Evolutionary conservation across 2,888 invertebrate species (phyloP).

Genomic region (Protophormia terraenovae): DNA sequence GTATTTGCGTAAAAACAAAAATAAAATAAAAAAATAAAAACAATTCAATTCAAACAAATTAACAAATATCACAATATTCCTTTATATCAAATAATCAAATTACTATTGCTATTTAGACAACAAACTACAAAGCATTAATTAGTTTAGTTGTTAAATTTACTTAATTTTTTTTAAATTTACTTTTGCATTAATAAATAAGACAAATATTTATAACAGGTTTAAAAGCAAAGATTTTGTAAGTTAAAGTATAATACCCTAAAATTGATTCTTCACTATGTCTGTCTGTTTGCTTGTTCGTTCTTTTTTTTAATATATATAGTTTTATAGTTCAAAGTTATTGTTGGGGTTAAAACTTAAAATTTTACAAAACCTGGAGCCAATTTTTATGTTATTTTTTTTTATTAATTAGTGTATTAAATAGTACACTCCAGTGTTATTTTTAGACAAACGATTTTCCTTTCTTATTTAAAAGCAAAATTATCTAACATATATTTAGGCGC

Average conservation of each 20-base stretch:
- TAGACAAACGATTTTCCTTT: not conserved
- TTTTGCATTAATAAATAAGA: not conserved
- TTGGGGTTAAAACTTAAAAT: not conserved
- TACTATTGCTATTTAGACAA: constrained; percentile 56
- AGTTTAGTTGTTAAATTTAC: constrained; percentile 42
- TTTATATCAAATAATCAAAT: constrained; percentile 55
- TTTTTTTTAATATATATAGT: too few species aligned
- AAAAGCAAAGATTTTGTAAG: not conserved
- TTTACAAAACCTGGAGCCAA: not conserved
- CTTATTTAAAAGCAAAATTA: not conserved
- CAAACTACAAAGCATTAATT: constrained; percentile 58
- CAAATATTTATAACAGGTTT: constrained; percentile 52
- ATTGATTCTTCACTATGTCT: not conserved
- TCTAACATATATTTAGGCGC: not conserved
- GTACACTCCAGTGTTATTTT: too few species aligned
- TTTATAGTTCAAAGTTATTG: too few species aligned
- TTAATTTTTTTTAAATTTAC: constrained; percentile 26
- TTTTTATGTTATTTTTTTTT: not conserved
- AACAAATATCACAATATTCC: constrained; percentile 63
- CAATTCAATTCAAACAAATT: constrained; percentile 48
- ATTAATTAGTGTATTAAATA: not conserved
- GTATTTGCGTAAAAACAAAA: constrained; percentile 73
- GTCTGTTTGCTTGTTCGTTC: not conserved
- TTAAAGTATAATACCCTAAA: not conserved
- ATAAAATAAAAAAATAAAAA: constrained; percentile 57